Conservation (phyloP, 2,113 vertebrate genomes). For the Gadus chalcogrammus region DNA sequence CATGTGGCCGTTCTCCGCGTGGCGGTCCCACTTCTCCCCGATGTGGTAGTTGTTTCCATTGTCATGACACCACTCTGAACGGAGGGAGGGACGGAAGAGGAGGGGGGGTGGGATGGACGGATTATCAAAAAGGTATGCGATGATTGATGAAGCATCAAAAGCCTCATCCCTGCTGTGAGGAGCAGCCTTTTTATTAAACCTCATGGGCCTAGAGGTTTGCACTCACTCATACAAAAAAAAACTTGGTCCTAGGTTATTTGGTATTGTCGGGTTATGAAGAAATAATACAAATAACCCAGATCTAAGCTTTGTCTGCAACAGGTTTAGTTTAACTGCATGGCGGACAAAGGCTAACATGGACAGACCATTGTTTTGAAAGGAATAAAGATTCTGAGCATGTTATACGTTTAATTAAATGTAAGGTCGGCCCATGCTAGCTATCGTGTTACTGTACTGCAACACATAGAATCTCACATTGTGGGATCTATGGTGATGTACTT, state of each 20-base stretch:
- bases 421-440: constrained; percentile 41
- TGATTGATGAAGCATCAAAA: not conserved
- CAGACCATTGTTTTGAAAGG: constrained; percentile 9
- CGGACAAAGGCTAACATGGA: constrained; percentile 37
- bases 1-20: constrained; percentile 90
- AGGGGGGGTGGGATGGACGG: not conserved
- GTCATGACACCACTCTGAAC: constrained; percentile 93
- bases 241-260: constrained; percentile 46
- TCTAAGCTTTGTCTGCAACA: no score
- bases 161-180: not conserved
- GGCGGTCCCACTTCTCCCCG: constrained; percentile 93
- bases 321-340: constrained; percentile 1
- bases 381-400: no score
- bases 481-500: constrained; percentile 33
- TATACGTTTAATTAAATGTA: not conserved
- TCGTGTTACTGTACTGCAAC: constrained; percentile 5
- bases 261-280: constrained; percentile 46
- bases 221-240: constrained; percentile 7
- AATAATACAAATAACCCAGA: constrained; percentile 58
- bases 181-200: not conserved
- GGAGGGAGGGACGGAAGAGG: not conserved
- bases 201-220: not conserved
- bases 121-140: not conserved
- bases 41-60: constrained; percentile 90
- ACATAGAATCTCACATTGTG: constrained; percentile 23